These are phyloP conservation scores for Hylomyscus alleni DNA, from an alignment of 2,797 vertebrate species.

Conservation along the genomic window DNA sequence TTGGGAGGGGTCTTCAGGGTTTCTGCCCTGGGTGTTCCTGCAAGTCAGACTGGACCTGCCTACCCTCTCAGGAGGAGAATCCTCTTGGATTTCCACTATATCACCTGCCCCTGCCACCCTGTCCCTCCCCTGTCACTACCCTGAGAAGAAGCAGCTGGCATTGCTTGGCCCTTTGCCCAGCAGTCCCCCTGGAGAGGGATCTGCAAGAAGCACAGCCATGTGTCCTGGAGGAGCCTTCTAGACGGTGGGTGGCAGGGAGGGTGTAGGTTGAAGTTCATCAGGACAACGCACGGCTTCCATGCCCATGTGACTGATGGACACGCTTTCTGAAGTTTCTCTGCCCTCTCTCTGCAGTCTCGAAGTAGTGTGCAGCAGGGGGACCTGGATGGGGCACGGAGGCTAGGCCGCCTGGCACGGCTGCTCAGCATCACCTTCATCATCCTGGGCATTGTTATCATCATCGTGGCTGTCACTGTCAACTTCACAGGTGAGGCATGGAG, in stretches of 20 bases:
- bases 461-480: conserved; percentile 91
- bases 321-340: conserved; percentile 36
- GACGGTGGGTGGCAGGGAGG: neutral
- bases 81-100: too few relatives aligned
- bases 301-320: neutral
- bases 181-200: neutral
- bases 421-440: conserved; percentile 95
- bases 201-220: neutral
- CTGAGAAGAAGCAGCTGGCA: neutral
- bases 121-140: too few relatives aligned
- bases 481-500: conserved; percentile 89
- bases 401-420: conserved; percentile 96
- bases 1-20: neutral
- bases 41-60: too few relatives aligned
- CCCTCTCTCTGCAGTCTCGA: conserved; percentile 93
- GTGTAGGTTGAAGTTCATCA: neutral
- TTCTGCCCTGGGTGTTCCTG: too few relatives aligned
- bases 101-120: too few relatives aligned
- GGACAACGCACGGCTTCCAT: neutral
- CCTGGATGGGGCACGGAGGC: conserved; percentile 94
- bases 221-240: neutral
- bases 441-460: conserved; percentile 94
- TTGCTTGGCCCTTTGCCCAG: neutral
- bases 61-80: too few relatives aligned
- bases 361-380: conserved; percentile 97